Evolutionary conservation across 2,888 invertebrate genomes (phyloP), one percentile per base, ranked within the genome.

Genomic region (Drosophila pseudotakahashii): DNA sequence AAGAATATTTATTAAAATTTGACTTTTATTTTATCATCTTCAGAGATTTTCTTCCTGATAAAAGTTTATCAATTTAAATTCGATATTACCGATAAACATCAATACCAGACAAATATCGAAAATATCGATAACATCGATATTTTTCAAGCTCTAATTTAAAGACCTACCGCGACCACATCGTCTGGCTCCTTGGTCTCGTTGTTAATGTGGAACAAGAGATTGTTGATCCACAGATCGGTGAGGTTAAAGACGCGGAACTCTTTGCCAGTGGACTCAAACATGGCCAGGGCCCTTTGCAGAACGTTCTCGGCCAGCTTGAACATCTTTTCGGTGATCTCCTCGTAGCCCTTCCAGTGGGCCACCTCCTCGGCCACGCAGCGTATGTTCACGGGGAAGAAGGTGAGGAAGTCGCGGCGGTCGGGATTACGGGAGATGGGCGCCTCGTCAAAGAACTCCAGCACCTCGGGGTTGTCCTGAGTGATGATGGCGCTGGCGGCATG

Each of bases 401-500:
- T 86, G 1, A 92, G 77, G 45, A 91, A 91, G 58, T 92, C 90
- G 14, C 91, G 90, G 1, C 92, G 79, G 11, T 91, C 89, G 1
- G 92, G 91, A 82, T 92, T 92, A 7, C 86, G 81, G 0, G 91
- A 91, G 39, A 92, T 91, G 2, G 90, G 89, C 3, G 90, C 90
- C 55, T 92, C 91, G 19, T 80, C 52, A 54, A 91, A 92, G 58
- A 88, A 89, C 53, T 91, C 88, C 79, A 92, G 81, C 1, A 90
- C 80, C 39, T 88, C 79, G 0, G 90, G 84, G 75, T 81, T 88
- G 14, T 90, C 70, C 36, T 85, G 71, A 32, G 89, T 85, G 11
- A 92, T 77, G 3, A 91, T 79, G 3, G 89, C 92, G 0, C 94
- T 93, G 44, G 93, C 92, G 2, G 94, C 94, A 78, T 94, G 94